These are phyloP conservation scores for Carapus acus DNA, from an alignment of 2,797 vertebrate genomes.

Conservation along the genomic window DNA sequence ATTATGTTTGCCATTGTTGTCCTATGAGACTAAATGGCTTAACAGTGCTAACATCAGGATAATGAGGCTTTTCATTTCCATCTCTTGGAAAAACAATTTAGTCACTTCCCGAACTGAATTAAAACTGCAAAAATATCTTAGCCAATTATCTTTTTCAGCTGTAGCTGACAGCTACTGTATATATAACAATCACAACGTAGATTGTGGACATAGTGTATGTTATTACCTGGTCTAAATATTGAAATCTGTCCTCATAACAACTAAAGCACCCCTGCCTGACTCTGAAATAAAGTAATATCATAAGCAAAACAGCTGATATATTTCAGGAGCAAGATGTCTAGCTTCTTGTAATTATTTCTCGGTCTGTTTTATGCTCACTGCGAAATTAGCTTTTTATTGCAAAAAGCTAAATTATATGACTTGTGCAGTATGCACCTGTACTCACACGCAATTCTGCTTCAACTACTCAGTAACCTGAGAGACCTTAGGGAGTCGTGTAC, in stretches of 20 bases:
- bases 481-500: conserved; percentile 33
- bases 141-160: neutral
- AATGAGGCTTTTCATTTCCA: neutral
- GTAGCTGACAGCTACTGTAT: neutral
- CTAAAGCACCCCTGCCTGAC: too few relatives aligned
- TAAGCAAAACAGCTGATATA: conserved; percentile 20
- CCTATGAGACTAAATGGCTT: neutral
- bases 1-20: neutral
- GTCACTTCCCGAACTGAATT: neutral
- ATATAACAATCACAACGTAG: too few relatives aligned
- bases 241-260: neutral
- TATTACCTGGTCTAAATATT: too few relatives aligned
- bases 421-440: conserved; percentile 36
- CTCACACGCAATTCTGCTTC: conserved; percentile 17
- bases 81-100: neutral
- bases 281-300: conserved; percentile 21
- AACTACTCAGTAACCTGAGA: conserved; percentile 37
- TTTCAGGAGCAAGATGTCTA: conserved; percentile 32
- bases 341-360: conserved; percentile 45
- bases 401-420: conserved; percentile 19
- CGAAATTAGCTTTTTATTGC: conserved; percentile 1
- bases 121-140: too few relatives aligned
- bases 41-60: neutral
- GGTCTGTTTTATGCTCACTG: conserved; percentile 6
- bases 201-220: too few relatives aligned